Evolutionary conservation across 2,797 vertebrate species (phyloP), one percentile per base, ranked within the genome.

Genomic region (Danio choprae): DNA sequence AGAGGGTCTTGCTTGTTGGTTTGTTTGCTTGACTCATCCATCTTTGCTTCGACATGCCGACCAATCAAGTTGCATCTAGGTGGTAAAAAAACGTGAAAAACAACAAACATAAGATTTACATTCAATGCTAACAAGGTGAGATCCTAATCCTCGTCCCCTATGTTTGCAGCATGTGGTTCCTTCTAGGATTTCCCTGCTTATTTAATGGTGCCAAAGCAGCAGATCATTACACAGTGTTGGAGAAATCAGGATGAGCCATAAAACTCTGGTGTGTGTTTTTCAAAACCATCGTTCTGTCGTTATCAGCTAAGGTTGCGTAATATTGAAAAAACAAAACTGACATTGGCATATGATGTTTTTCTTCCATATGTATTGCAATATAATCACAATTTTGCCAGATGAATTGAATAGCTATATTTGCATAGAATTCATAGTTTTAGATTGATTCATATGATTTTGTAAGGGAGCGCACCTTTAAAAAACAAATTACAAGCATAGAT

Each of bases 11-110:
- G 22, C 59, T 68, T 78, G 67, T 83, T 69, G 43, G 79, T 80
- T 85, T 83, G 75, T 63, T 82, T 76, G 74, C 46, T 68, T 69
- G 48, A 81, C 18, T 48, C 76, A 87, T 87, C 78, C 58, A 84
- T 87, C 84, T 87, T 84, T 50, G 20, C 46, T 62, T 46, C 4
- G 67, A 62, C 77, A 83, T 60, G 43, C 36, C 10, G 56, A 60
- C 67, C 68, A 55, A 55, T 64, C 67, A 44, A 71, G 41, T 44
- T 11, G 65, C 58, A 56, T 71, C 36, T 68, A 40, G 58, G 50
- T 79, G 73, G 51, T 67, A 74, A 70, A 77, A 73, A 77, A 74
- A 81, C n/a, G 75, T 51, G 15, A 68, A 76, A 74, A 50, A 44
- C 43, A 16, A 18, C 60, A 77, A 63, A 69, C 58, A 80, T 56